Evolutionary conservation across 2,797 vertebrate genomes (phyloP), one percentile per base, ranked within the genome.

Genomic region (Sebastes aleutianus): DNA sequence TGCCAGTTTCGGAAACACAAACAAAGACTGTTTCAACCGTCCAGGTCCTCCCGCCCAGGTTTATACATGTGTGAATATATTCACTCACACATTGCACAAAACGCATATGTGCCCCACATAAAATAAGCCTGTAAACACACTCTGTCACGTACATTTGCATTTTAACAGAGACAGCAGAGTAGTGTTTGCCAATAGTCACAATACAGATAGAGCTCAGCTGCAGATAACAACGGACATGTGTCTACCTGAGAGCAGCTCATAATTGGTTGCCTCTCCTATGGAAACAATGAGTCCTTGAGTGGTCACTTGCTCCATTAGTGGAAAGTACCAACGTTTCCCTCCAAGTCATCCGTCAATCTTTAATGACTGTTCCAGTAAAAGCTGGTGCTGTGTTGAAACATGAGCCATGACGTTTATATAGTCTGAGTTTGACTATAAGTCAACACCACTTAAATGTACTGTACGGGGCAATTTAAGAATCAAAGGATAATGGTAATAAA

Each of bases 311-410:
- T 88, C 87, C 77, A 76, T 85, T 54, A 74, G 79, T 91, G 92
- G 88, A 94, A 95, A 93, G 80, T 87, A 88, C 84, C 83, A 70
- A 79, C 72, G 76, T 88, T 90, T 83, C 79, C 85, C 70, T 91
- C 88, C 85, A 89, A 90, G 88, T 86, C 85, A 88, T 90, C 86
- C 76, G 82, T 91, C 91, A 93, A 79, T 91, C 87, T 92, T 92
- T 94, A 90, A 94, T 89, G 85, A 88, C 78, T 78, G 80, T 91
- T 93, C 87, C 88, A 92, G 89, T 91, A 91, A 91, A 92, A 66
- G 58, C 68, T 73, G 59, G 76, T 76, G 68, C 84, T 88, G 36
- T 89, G 92, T 90, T 87, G 83, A 89, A 92, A 90, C 85, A 88
- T 63, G 80, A 85, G 82, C 86, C 39, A 43, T 43, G 39, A 43